Evolutionary conservation across 2,113 vertebrate genomes (phyloP), one percentile per base, ranked within the genome.

Genomic region (Colossoma macropomum): DNA sequence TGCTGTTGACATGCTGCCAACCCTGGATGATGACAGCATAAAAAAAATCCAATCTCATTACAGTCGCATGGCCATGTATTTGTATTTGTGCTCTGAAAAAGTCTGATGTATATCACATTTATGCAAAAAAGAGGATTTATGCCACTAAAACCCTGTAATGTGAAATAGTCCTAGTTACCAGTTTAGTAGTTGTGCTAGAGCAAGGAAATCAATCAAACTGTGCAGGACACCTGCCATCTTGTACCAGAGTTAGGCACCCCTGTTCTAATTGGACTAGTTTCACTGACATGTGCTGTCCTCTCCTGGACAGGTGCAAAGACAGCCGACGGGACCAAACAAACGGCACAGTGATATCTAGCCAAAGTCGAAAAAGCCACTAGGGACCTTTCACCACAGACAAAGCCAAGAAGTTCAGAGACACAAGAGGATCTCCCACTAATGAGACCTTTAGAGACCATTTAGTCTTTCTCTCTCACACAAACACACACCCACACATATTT

Each of bases 231-330:
- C 7, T 62, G 11, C 59, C 25, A 3, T 62, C n/a, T n/a, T 25
- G 23, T 62, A 13, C 9, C 59, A 62, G n/a, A 62, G 59, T 62
- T 62, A 1, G 19, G 56, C 16, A 4, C 54, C 19, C 1, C 34
- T 17, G 17, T 56, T 56, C 50, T 59, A 77, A 77, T 77, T 83
- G 59, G 48, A 70, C 15, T 56, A 0, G 17, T 16, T 71, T 77
- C 13, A 60, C 25, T 83, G 75, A 83, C 74, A 19, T 77, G 50
- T 77, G 25, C 38, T 60, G 38, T 52, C 25, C 60, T 83, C 27
- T 71, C 68, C 50, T 65, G 32, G 81, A 77, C 74, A 83, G 81
- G 27, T n/a, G 69, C 25, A 71, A 76, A 82, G 68, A 15, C 38
- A n/a, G 10, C 68, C 68, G 5, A 69, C 27, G 50, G 75, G 73